These are phyloP conservation scores for Drosophila miranda DNA, from an alignment of 1,140 invertebrate genomes.

Conservation along the genomic window DNA sequence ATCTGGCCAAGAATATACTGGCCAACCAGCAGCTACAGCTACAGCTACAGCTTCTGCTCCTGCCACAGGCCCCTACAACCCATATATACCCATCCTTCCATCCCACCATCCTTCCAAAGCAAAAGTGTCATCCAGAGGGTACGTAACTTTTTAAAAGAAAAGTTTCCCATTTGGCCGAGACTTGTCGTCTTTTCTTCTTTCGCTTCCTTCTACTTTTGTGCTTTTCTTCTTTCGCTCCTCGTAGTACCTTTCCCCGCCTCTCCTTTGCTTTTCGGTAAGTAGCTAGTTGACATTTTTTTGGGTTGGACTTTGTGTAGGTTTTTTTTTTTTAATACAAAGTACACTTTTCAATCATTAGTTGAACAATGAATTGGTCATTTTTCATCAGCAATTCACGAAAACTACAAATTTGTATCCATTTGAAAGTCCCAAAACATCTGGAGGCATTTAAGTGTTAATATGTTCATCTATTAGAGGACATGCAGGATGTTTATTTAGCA, in stretches of 20 bases:
- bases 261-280: conserved; percentile 9
- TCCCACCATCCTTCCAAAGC: conserved; percentile 3
- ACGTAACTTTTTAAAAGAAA: conserved; percentile 80
- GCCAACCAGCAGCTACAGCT: conserved; percentile 1
- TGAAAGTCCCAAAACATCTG: conserved; percentile 44
- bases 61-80: too few relatives aligned
- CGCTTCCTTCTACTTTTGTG: conserved; percentile 19
- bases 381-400: too few relatives aligned
- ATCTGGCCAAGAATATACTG: conserved; percentile 55
- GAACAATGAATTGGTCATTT: too few relatives aligned
- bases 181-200: conserved; percentile 48
- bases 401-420: conserved; percentile 27
- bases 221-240: conserved; percentile 1
- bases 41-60: too few relatives aligned
- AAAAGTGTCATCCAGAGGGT: conserved; percentile 76
- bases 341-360: too few relatives aligned
- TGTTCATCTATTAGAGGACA: conserved; percentile 22
- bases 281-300: conserved; percentile 21
- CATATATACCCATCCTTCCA: too few relatives aligned
- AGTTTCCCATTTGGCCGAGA: conserved; percentile 56
- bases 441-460: conserved; percentile 63
- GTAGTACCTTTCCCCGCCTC: conserved; percentile 15
- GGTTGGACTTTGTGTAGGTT: conserved; percentile 36
- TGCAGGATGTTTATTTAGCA: conserved; percentile 6
- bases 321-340: conserved; percentile 9